Percentiles rank a stretch among this genome's conserved stretches.
Evolutionary conservation across 2,113 vertebrate species (phyloP).

Genomic region (Chlorocebus sabaeus): DNA sequence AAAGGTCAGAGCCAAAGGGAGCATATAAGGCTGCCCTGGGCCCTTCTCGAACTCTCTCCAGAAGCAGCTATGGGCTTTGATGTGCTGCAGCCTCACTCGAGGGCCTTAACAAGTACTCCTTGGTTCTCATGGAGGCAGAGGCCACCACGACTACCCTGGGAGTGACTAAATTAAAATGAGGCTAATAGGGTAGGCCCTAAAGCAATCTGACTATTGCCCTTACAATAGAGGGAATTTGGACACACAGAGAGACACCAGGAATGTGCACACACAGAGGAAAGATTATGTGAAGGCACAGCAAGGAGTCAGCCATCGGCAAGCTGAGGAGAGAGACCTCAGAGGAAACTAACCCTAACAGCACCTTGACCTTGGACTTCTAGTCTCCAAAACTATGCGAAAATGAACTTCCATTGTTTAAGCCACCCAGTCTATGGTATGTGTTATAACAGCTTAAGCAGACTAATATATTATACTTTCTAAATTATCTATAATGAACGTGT

Average conservation of each 20-base stretch:
- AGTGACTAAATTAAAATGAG: not conserved
- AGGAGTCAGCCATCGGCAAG: not conserved
- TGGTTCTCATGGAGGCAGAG: not conserved
- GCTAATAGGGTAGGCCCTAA: not conserved
- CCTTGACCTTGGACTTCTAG: not conserved
- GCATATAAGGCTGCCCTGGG: not conserved
- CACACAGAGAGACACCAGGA: not conserved
- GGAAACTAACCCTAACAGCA: not conserved
- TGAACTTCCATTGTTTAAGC: not conserved
- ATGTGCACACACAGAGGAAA: not conserved
- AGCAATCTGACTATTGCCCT: not conserved
- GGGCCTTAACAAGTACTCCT: not conserved
- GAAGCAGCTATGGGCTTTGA: not conserved
- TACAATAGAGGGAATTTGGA: not conserved
- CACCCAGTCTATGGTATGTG: not conserved
- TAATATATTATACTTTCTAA: not conserved
- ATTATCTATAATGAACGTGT: not conserved
- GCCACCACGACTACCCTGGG: not conserved
- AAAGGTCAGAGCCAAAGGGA: not conserved
- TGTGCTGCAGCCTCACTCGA: rapidly evolving
- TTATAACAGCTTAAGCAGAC: not conserved
- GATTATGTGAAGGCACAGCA: not conserved
- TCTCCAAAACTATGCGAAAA: not conserved
- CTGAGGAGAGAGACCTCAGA: not conserved
- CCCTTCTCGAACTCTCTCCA: not conserved